phyloP scores from a whole-genome alignment of 2,888 invertebrate genomes.

The Allacma fusca region DNA sequence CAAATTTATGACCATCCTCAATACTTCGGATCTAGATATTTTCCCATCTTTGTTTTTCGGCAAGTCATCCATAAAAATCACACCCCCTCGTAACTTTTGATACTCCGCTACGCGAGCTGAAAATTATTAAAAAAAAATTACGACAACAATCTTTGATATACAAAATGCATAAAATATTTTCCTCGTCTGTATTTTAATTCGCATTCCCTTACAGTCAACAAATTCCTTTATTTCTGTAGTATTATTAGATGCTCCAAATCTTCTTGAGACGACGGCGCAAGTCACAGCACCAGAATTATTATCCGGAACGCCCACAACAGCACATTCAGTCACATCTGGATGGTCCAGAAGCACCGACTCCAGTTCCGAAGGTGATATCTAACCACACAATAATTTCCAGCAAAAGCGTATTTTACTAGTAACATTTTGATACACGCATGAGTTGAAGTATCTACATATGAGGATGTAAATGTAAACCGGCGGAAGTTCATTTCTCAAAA shows the following conservation, averaged over 20 bases:
- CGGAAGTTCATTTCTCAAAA: no score
- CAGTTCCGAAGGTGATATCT: constrained; percentile 23
- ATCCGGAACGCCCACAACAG: constrained; percentile 36
- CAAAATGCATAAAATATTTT: not conserved
- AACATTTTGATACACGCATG: no score
- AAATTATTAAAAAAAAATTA: not conserved
- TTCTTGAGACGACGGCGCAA: constrained; percentile 37
- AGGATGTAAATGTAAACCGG: no score
- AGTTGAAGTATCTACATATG: no score
- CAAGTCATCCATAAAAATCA: constrained; percentile 33
- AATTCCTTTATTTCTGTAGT: constrained; percentile 33
- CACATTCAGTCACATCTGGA: constrained; percentile 36
- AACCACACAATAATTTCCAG: not conserved
- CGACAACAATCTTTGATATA: not conserved
- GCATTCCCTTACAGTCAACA: constrained; percentile 39
- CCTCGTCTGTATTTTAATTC: no score
- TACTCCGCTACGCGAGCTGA: constrained; percentile 17
- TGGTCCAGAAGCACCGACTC: constrained; percentile 17
- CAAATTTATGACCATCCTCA: constrained; percentile 30
- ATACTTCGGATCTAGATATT: constrained; percentile 19
- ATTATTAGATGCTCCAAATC: constrained; percentile 17
- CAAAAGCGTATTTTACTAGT: no score
- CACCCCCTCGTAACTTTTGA: constrained; percentile 25
- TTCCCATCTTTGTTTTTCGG: constrained; percentile 29
- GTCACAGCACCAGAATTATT: constrained; percentile 20